Evolutionary conservation across 2,113 vertebrate genomes (phyloP), one percentile per base, ranked within the genome.

Genomic region (Labeo rohita): DNA sequence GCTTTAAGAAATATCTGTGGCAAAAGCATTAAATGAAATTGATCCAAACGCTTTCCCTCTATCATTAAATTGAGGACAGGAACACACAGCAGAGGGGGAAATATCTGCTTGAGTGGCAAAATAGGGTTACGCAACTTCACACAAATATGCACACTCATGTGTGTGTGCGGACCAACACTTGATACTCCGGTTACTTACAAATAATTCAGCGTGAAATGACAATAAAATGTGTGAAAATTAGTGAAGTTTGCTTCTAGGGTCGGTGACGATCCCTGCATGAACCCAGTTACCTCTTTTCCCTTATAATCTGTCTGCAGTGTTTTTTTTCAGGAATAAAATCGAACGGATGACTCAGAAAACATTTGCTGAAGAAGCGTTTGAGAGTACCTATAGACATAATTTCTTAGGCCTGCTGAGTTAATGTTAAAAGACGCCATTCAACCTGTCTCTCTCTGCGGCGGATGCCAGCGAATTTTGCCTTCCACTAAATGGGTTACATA

Each of bases 151-250:
- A 10, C 47, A 79, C 45, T 8, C 80, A 6, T 74, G 83, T 75
- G 66, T 52, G 73, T 78, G 50, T 23, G 84, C 52, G 78, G n/a
- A 81, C 13, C 4, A 7, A 66, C 43, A 81, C 43, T 82, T 45
- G 56, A 80, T 52, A 56, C 47, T 10, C 72, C 49, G 47, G 83
- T 12, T 56, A 8, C 50, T 56, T 18, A 81, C 50, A 36, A 59
- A 70, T 68, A 86, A 86, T 47, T 72, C 52, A 59, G 75, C 82
- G 61, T 76, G 81, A 89, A 81, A 76, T 84, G 47, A 63, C n/a
- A 63, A 49, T 54, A 49, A 18, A 84, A 52, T 66, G 80, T 28
- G 65, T 76, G 70, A 80, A 84, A 80, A 89, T 63, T 5, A 39
- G 13, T 23, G 68, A 74, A 47, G 47, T 65, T 52, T 63, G 83